phyloP scores from a whole-genome alignment of 1,140 invertebrate genomes.

The Odontomachus brunneus region DNA sequence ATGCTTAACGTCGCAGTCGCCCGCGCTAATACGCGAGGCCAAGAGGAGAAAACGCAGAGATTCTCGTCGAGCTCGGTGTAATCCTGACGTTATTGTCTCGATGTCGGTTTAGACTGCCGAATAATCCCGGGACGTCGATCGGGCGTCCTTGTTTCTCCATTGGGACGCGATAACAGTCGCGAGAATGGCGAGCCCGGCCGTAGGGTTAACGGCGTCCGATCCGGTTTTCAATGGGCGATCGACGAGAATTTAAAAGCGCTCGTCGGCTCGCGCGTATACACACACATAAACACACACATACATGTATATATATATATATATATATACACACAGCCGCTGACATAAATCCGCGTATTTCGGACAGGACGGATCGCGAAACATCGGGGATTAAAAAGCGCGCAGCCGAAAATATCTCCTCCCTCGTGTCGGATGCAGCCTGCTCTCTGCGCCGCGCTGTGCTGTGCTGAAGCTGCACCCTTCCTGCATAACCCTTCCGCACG shows the following conservation, averaged over 20 bases:
- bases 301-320: no score
- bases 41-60: conserved; percentile 34
- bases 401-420: conserved; percentile 17
- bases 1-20: neutral
- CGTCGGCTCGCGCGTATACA: no score
- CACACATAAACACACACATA: no score
- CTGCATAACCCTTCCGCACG: neutral
- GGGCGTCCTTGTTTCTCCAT: conserved; percentile 59
- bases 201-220: conserved; percentile 71
- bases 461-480: neutral
- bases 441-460: neutral
- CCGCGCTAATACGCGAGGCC: conserved; percentile 8
- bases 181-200: conserved; percentile 59
- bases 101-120: conserved; percentile 49
- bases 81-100: conserved; percentile 74
- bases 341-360: conserved; percentile 60
- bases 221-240: conserved; percentile 62
- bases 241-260: conserved; percentile 62
- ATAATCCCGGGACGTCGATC: conserved; percentile 65
- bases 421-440: neutral
- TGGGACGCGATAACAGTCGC: conserved; percentile 73
- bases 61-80: conserved; percentile 57
- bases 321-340: neutral
- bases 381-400: conserved; percentile 59
- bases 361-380: conserved; percentile 15